phyloP scores from a whole-genome alignment of 2,113 vertebrate species.

The Cygnus atratus region DNA sequence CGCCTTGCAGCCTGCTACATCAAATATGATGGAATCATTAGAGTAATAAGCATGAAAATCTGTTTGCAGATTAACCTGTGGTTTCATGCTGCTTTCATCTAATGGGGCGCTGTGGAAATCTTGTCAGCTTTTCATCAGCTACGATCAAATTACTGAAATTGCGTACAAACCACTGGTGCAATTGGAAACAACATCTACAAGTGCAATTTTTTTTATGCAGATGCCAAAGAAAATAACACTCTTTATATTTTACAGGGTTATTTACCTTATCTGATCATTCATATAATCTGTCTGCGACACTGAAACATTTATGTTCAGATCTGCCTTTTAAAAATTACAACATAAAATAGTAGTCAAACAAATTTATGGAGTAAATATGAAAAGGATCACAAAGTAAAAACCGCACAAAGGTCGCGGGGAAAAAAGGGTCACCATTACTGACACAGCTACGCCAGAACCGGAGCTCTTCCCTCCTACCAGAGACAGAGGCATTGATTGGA shows the following conservation, averaged over 20 bases:
- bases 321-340: neutral
- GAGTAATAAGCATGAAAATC: constrained; percentile 99
- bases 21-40: constrained; percentile 98
- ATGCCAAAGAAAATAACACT: constrained; percentile 77
- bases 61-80: constrained; percentile 96
- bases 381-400: neutral
- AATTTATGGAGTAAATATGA: constrained; percentile 24
- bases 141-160: constrained; percentile 86
- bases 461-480: neutral
- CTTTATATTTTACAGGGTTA: constrained; percentile 70
- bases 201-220: constrained; percentile 69
- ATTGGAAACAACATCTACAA: constrained; percentile 82
- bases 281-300: constrained; percentile 10
- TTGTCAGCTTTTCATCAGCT: constrained; percentile 88
- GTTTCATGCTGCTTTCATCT: constrained; percentile 88
- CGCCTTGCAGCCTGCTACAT: constrained; percentile 85
- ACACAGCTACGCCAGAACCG: neutral
- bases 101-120: constrained; percentile 83
- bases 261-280: constrained; percentile 62
- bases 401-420: neutral
- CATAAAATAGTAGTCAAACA: neutral
- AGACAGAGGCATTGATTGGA: neutral
- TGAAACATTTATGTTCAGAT: neutral
- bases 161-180: constrained; percentile 79
- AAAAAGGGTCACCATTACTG: neutral